Conservation (phyloP, 2,797 vertebrate species). For the Helarctos malayanus region DNA sequence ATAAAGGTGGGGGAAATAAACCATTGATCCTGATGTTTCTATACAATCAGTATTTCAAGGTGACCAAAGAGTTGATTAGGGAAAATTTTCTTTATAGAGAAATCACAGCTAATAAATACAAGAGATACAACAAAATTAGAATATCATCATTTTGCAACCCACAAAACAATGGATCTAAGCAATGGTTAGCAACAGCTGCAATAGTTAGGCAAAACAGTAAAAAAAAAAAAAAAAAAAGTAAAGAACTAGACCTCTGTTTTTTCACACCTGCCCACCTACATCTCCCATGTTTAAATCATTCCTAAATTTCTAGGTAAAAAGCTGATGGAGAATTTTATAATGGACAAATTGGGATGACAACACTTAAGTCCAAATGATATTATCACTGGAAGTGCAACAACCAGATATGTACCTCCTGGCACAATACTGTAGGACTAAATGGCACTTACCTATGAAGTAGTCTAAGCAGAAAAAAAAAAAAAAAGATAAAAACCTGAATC, state of each 20-base stretch:
- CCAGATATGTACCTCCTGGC: neutral
- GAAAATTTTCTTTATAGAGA: neutral
- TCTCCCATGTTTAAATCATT: neutral
- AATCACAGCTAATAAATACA: neutral
- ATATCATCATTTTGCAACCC: neutral
- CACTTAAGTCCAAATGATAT: neutral
- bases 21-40: neutral
- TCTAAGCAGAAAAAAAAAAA: neutral
- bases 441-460: neutral
- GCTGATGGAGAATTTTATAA: neutral
- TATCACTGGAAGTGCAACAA: neutral
- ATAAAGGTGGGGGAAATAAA: neutral
- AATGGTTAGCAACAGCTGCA: neutral
- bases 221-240: neutral
- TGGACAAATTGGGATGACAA: neutral
- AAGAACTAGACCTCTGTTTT: neutral
- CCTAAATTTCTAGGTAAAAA: neutral
- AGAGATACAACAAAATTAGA: neutral
- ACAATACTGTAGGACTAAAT: neutral
- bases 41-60: neutral
- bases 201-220: neutral
- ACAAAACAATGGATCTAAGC: neutral
- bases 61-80: neutral
- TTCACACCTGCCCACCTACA: neutral
- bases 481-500: neutral